Evolutionary conservation across 2,113 vertebrate species (phyloP), one percentile per base, ranked within the genome.

Genomic region (Callionymus lyra): DNA sequence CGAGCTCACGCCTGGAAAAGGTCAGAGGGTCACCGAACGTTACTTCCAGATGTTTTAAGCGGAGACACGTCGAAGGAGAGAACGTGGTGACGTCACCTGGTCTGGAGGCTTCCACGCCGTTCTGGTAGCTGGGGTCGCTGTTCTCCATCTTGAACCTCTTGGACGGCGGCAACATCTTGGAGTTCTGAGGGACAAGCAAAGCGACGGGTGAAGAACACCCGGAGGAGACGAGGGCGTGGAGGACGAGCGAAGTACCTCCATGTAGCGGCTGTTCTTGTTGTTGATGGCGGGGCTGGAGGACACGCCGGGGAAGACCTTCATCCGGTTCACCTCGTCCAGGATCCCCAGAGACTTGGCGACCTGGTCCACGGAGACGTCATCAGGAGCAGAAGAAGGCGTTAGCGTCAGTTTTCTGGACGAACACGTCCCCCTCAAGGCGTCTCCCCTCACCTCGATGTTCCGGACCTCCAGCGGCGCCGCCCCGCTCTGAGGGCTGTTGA

Each of bases 121-220:
- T 78, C 31, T 81, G 73, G 18, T 73, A 81, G 31, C 82, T 54
- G 15, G 64, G 68, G 45, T 65, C 16, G 1, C 71, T 72, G 16
- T 76, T 78, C 57, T 87, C 89, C 69, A 82, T 80, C 71, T 89
- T 86, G 62, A 86, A 84, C 61, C 88, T 89, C 69, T 93, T 92
- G 34, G 76, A 84, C 2, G 81, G 76, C 1, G 85, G 82, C 52
- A 86, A 54, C 81, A 82, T 85, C 68, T 82, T 85, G 10, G 83
- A 79, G 54, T 86, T 84, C 85, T 86, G 47, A 12, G 31, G 6
- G 18, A n/a, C 3, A 12, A 14, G 4, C 21, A 39, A 19, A 52
- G 6, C 51, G 33, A 14, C 42, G 1, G 46, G 2, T 34, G 33
- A 34, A 10, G 12, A 12, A 17, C 34, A 31, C 18, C 41, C 46